Conservation (phyloP, 2,888 invertebrate genomes). For the Drosophila limbata region DNA sequence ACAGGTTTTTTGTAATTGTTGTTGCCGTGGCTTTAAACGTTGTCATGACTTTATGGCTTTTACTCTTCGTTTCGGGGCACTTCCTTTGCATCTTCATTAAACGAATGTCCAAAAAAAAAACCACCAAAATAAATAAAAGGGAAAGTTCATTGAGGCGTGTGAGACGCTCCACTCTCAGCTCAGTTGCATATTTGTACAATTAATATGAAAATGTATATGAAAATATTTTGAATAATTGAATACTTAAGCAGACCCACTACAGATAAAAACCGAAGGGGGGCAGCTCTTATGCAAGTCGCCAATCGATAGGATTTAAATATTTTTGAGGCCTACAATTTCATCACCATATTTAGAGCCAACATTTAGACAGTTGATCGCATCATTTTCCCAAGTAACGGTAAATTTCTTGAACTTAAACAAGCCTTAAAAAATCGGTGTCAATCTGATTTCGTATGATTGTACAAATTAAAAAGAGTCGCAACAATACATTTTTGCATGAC, state of each 20-base stretch:
- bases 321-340: conserved; percentile 9
- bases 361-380: conserved; percentile 1
- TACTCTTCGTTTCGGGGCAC: conserved; percentile 48
- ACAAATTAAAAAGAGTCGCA: conserved; percentile 32
- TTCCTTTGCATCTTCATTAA: conserved; percentile 78
- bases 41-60: conserved; percentile 66
- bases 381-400: conserved; percentile 11
- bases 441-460: conserved; percentile 28
- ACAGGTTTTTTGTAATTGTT: conserved; percentile 62
- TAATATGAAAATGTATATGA: conserved; percentile 63
- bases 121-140: conserved; percentile 54
- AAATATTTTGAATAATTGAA: conserved; percentile 75
- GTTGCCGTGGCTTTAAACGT: conserved; percentile 55
- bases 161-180: conserved; percentile 37
- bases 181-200: conserved; percentile 65
- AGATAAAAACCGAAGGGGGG: not conserved
- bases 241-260: conserved; percentile 43
- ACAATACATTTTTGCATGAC: conserved; percentile 73
- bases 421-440: conserved; percentile 63
- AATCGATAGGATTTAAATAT: conserved; percentile 16
- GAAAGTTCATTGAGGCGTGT: conserved; percentile 76
- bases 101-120: conserved; percentile 29
- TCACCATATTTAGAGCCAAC: conserved; percentile 5
- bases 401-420: conserved; percentile 54
- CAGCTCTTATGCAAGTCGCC: conserved; percentile 47